These are phyloP conservation scores for Protobothrops mucrosquamatus DNA, from an alignment of 2,113 vertebrate genomes.

Conservation along the genomic window DNA sequence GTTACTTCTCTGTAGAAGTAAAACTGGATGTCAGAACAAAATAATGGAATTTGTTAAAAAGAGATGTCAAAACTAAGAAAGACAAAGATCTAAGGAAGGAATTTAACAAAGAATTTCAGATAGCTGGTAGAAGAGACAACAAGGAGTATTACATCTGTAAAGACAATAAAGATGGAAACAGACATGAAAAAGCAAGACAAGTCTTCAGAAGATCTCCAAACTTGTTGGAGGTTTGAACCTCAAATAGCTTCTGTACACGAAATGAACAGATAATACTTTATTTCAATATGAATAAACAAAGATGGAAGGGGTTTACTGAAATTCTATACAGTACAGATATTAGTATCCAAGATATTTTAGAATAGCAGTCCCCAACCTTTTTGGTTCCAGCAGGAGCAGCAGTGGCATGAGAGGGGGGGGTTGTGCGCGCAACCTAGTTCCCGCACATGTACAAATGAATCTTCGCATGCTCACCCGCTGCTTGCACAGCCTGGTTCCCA, in stretches of 20 bases:
- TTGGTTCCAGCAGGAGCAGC: not conserved
- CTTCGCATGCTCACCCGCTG: accelerated
- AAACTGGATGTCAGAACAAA: not conserved
- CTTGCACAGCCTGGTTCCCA: not conserved
- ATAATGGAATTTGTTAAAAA: not conserved
- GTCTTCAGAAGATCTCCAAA: not conserved
- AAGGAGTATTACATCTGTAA: not conserved
- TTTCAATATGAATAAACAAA: not conserved
- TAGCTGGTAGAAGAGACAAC: not conserved
- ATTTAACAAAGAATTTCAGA: not conserved
- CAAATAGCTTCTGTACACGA: not conserved
- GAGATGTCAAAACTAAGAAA: not conserved
- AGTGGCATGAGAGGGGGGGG: too few relatives aligned
- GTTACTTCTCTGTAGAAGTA: not conserved
- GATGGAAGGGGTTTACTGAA: not conserved
- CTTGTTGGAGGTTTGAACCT: not conserved
- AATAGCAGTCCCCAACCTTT: not conserved
- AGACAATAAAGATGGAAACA: not conserved
- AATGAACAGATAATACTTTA: not conserved
- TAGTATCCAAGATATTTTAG: not conserved
- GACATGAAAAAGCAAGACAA: not conserved
- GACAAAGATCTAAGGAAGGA: not conserved
- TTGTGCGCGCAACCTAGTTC: not conserved
- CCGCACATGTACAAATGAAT: not conserved
- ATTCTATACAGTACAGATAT: not conserved